Evolutionary conservation across 92 coral and sea anemone species (phyloP).

Genomic region (Zoanthus solanderi): DNA sequence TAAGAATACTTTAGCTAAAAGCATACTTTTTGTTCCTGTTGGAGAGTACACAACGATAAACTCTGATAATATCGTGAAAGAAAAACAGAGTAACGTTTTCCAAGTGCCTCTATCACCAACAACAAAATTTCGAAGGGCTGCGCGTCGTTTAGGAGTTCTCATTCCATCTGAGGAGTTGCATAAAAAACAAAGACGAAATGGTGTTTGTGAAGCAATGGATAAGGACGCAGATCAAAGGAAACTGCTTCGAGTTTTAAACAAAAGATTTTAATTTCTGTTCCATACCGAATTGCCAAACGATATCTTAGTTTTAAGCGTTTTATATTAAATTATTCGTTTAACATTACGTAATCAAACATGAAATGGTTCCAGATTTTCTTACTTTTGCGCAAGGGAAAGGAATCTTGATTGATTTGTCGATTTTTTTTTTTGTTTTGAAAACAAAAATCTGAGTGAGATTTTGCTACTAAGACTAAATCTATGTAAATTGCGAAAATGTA

Average conservation of each 20-base stretch:
- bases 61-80: background rate
- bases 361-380: no score
- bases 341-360: no score
- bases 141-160: constrained; percentile 77
- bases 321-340: no score
- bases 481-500: no score
- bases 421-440: no score
- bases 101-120: constrained; percentile 28
- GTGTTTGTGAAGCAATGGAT: constrained; percentile 67
- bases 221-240: constrained; percentile 63
- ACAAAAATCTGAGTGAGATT: no score
- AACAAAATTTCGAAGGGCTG: constrained; percentile 73
- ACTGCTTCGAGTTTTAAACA: constrained; percentile 76
- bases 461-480: no score
- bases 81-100: background rate
- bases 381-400: no score
- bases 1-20: background rate
- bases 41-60: background rate
- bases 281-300: background rate
- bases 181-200: constrained; percentile 67
- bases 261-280: constrained; percentile 57
- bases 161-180: constrained; percentile 72
- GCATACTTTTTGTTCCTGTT: background rate
- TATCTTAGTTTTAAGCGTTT: background rate
- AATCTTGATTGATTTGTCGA: no score